phyloP scores from a whole-genome alignment of 2,797 vertebrate genomes.

The Masticophis lateralis region DNA sequence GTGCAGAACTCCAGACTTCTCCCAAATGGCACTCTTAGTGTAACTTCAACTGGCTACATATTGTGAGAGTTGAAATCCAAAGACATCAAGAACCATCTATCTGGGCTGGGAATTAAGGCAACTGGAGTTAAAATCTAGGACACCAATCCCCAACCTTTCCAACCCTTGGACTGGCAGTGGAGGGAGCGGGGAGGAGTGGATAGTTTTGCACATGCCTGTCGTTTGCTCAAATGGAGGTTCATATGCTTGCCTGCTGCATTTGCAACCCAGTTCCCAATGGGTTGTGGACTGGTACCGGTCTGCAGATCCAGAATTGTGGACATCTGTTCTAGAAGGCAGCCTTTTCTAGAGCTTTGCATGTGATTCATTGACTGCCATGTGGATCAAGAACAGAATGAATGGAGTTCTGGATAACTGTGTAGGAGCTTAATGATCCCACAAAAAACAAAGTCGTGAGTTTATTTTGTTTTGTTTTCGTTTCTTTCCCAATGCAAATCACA shows the following conservation, averaged over 20 bases:
- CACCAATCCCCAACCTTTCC: not conserved
- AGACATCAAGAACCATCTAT: not conserved
- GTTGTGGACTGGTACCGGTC: not conserved
- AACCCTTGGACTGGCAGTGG: not conserved
- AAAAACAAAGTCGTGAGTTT: not conserved
- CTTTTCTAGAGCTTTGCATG: not conserved
- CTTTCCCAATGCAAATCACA: not conserved
- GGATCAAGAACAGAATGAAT: not conserved
- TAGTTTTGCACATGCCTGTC: not conserved
- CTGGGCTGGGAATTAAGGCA: not conserved
- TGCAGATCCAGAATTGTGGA: not conserved
- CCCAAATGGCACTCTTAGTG: not conserved
- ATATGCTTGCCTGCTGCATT: no score
- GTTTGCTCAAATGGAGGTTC: not conserved
- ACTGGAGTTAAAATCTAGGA: not conserved
- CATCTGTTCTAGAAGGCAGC: not conserved
- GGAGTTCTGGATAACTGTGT: not conserved
- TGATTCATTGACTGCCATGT: not conserved
- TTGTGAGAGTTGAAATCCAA: not conserved
- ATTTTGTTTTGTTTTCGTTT: not conserved
- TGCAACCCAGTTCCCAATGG: not conserved
- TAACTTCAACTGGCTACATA: not conserved
- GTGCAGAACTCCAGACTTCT: not conserved
- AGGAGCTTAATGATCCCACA: not conserved
- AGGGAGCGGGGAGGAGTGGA: fast-evolving